These are phyloP conservation scores for Drosophila pruinosa DNA, from an alignment of 1,140 invertebrate species.

Conservation along the genomic window DNA sequence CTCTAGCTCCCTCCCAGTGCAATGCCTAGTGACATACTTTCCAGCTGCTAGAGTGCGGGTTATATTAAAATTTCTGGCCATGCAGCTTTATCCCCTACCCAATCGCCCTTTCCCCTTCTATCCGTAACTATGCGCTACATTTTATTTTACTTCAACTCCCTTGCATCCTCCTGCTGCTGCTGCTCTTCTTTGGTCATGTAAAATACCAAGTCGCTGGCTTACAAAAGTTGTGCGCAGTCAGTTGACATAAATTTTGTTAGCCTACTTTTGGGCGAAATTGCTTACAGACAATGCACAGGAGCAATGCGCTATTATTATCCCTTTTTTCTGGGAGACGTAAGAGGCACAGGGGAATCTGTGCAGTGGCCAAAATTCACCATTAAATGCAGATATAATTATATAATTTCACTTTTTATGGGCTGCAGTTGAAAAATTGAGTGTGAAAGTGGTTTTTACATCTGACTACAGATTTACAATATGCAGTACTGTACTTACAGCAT, in stretches of 20 bases:
- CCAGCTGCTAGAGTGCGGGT: slow-evolving; percentile 17
- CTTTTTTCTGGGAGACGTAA: not conserved
- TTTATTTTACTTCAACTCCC: slow-evolving; percentile 33
- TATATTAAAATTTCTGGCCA: slow-evolving; percentile 76
- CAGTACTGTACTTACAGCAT: not conserved
- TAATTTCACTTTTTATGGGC: slow-evolving; percentile 45
- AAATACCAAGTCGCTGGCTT: slow-evolving; percentile 51
- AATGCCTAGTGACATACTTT: slow-evolving; percentile 65
- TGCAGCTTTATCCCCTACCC: slow-evolving; percentile 56
- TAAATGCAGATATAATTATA: slow-evolving; percentile 61
- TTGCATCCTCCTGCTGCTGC: not conserved
- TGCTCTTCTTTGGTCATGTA: slow-evolving; percentile 6
- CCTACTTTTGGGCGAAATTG: slow-evolving; percentile 71
- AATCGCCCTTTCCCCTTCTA: not conserved
- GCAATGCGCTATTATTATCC: slow-evolving; percentile 53
- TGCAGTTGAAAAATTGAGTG: slow-evolving; percentile 4
- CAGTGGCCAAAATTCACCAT: slow-evolving; percentile 46
- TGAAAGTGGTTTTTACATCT: slow-evolving; percentile 17
- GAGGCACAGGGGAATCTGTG: not conserved
- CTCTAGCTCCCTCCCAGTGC: slow-evolving; percentile 4
- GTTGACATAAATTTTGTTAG: slow-evolving; percentile 81
- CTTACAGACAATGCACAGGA: slow-evolving; percentile 61
- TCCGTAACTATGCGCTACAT: slow-evolving; percentile 27
- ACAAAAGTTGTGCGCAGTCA: slow-evolving; percentile 79
- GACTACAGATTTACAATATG: not conserved